phyloP scores from a whole-genome alignment of 2,797 vertebrate species.

The Silurus aristotelis region DNA sequence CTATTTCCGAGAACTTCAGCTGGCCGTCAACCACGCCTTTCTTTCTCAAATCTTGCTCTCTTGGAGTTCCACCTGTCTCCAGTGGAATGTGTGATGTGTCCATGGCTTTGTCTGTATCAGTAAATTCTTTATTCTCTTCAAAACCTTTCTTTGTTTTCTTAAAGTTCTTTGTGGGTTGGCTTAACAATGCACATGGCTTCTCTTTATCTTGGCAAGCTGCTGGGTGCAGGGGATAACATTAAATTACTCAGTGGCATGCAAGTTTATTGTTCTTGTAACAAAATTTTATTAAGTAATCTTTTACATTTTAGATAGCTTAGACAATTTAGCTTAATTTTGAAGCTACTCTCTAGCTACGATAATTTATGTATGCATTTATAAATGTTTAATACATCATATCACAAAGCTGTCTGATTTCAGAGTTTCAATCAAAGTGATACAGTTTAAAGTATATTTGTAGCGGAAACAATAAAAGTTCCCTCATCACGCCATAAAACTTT shows the following conservation, averaged over 20 bases:
- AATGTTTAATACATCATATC: no score
- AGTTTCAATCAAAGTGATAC: no score
- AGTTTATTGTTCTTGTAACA: no score
- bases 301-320: no score
- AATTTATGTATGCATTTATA: no score
- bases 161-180: background rate
- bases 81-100: background rate
- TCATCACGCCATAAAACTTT: no score
- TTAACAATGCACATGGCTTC: background rate
- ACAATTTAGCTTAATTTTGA: no score
- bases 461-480: no score
- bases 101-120: background rate
- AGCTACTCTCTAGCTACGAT: no score
- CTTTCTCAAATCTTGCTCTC: background rate
- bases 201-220: background rate
- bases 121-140: background rate
- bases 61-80: background rate
- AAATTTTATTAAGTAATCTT: no score
- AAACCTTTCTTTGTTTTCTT: background rate
- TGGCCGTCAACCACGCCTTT: background rate
- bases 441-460: no score
- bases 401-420: no score
- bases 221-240: background rate
- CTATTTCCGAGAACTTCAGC: background rate
- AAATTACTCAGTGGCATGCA: background rate